These are phyloP conservation scores for Parus major DNA, from an alignment of 2,113 vertebrate species.

Conservation along the genomic window DNA sequence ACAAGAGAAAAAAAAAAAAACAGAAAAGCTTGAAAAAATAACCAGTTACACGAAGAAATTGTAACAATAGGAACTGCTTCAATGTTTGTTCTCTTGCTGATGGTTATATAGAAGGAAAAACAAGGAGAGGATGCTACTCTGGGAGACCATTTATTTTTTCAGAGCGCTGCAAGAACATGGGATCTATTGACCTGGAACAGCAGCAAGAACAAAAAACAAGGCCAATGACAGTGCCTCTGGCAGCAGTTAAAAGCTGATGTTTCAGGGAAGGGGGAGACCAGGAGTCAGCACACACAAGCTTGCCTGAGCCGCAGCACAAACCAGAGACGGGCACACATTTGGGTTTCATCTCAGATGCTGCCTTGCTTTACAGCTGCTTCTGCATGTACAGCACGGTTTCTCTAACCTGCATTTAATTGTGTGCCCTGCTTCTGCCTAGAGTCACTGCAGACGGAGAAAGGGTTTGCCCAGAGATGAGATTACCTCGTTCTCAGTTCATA, in stretches of 20 bases:
- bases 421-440: not conserved
- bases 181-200: constrained; percentile 23
- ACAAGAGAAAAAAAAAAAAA: not conserved
- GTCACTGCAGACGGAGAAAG: not conserved
- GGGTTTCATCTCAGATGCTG: not conserved
- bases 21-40: not conserved
- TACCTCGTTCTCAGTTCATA: not conserved
- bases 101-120: not conserved
- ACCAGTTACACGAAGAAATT: not conserved
- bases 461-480: not conserved
- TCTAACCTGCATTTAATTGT: not conserved
- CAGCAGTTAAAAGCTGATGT: constrained; percentile 15
- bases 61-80: not conserved
- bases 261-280: not conserved
- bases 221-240: not conserved
- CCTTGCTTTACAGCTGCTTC: not conserved
- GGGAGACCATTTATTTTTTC: not conserved
- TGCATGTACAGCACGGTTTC: not conserved
- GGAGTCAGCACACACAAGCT: not conserved
- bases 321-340: not conserved
- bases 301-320: not conserved
- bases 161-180: not conserved
- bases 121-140: not conserved
- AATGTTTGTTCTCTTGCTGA: not conserved
- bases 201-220: not conserved